Base-by-base conservation (phyloP, 2,797 vertebrate species). In the Myripristis jacobus region DNA sequence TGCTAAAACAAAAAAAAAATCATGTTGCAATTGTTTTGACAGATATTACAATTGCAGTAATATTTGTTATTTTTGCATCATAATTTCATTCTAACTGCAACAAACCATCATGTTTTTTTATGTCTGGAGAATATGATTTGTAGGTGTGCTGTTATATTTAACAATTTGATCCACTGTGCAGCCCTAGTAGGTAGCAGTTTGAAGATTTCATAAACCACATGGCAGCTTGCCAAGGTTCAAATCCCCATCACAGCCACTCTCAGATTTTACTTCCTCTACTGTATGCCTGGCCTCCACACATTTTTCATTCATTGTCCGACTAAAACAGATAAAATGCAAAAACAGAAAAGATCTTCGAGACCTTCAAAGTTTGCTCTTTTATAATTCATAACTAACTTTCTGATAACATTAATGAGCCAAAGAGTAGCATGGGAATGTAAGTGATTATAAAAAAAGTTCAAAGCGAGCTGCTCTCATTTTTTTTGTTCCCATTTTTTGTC, bases 371-470 rank as follows among this genome's bases (percentile, higher is more conserved):
- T 11, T 12, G 16, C 24, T 22, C 43, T 43, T 12, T 48, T 54
- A 12, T 25, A 61, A 46, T 50, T 22, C 13, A 25, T 31, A 6
- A 8, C 3, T 22, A 19, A 22, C 13, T 15, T 46, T 51, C 5
- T 44, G 15, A 6, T 24, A 50, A 24, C 68, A 51, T 68, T 67
- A 55, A 66, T 44, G 19, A 57, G 56, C 29, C 10, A n/a, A 66
- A 48, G 2, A 5, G 3, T 5, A 12, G 2, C 7, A 22, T 66
- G 22, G 12, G 36, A 16, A 61, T 59, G 54, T 36, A n/a, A 66
- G 15, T 25, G n/a, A 47, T 56, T 31, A 56, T 41, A 51, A 16
- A 4, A 4, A 18, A 61, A 66, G 61, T 25, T 66, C 12, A 2
- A 22, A 63, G n/a, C 48, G 31, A 46, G 18, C 50, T 61, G 46